phyloP scores from a whole-genome alignment of 2,888 invertebrate genomes.

The Meteorus colon region DNA sequence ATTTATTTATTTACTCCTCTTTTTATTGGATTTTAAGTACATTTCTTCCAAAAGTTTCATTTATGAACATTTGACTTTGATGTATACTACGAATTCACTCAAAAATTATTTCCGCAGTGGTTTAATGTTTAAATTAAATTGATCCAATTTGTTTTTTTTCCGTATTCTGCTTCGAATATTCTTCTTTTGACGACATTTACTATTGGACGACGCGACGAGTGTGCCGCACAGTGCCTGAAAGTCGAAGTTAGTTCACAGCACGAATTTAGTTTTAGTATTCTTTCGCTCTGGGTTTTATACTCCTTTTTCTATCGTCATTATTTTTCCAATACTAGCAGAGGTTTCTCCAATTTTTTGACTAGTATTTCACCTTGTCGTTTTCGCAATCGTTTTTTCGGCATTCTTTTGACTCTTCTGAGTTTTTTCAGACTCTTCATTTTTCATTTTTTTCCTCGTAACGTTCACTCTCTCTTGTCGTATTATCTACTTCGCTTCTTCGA shows the following conservation, averaged over 20 bases:
- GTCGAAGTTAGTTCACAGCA: conserved; percentile 62
- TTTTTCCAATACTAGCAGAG: conserved; percentile 17
- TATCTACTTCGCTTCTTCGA: conserved; percentile 70
- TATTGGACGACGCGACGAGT: conserved; percentile 46
- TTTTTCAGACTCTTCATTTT: conserved; percentile 28
- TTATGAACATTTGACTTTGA: not conserved
- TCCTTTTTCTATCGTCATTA: conserved; percentile 35
- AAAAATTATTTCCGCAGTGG: conserved; percentile 26
- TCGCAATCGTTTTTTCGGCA: not conserved
- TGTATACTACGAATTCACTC: conserved; percentile 18
- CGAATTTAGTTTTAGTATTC: conserved; percentile 55
- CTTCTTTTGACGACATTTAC: conserved; percentile 37
- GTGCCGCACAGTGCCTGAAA: conserved; percentile 58
- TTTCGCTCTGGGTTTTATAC: conserved; percentile 38
- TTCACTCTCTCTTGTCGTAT: conserved; percentile 45
- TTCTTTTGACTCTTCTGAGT: conserved; percentile 30
- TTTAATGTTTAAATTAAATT: conserved; percentile 35
- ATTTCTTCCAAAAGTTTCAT: not conserved
- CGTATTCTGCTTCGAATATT: conserved; percentile 30
- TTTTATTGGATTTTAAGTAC: not conserved
- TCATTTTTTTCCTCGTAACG: conserved; percentile 49
- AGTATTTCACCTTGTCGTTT: conserved; percentile 1
- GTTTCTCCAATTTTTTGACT: conserved; percentile 34
- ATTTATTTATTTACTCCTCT: conserved; percentile 42
- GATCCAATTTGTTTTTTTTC: conserved; percentile 31